Conservation (phyloP, 2,797 vertebrate species). For the Anniella stebbinsi region DNA sequence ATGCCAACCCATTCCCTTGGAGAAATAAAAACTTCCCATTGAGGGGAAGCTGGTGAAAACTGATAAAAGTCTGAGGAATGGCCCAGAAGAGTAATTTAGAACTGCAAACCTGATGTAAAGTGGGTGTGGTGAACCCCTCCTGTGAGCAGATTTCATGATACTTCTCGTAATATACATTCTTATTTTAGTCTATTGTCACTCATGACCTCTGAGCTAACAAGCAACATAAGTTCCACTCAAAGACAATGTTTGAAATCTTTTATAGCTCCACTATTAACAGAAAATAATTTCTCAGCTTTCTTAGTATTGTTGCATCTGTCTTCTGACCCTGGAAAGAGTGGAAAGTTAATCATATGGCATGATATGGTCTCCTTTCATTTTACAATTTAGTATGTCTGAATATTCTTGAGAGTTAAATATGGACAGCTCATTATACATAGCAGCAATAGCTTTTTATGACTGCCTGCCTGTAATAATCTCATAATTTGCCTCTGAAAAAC, state of each 20-base stretch:
- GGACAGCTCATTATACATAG: conserved; percentile 14
- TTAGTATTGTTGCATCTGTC: neutral
- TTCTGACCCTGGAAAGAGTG: neutral
- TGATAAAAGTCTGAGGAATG: neutral
- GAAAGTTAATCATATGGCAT: conserved; percentile 1
- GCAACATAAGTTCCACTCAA: neutral
- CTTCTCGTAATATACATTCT: neutral
- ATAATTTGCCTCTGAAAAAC: neutral
- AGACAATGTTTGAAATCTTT: neutral
- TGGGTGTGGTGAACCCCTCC: neutral
- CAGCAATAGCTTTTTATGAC: neutral
- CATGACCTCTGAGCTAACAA: neutral
- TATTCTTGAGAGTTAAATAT: conserved; percentile 26
- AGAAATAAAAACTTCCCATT: neutral
- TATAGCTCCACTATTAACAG: neutral
- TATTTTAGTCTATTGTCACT: neutral
- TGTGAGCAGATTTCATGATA: neutral
- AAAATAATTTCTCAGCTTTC: conserved; percentile 3
- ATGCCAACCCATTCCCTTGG: neutral
- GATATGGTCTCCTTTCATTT: neutral
- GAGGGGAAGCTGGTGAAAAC: neutral
- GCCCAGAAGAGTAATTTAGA: neutral
- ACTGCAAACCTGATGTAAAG: neutral
- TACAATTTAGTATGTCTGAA: conserved; percentile 1
- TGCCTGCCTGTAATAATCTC: neutral